These are phyloP conservation scores for Tenthredo amoena DNA, from an alignment of 2,888 invertebrate species.

Conservation along the genomic window DNA sequence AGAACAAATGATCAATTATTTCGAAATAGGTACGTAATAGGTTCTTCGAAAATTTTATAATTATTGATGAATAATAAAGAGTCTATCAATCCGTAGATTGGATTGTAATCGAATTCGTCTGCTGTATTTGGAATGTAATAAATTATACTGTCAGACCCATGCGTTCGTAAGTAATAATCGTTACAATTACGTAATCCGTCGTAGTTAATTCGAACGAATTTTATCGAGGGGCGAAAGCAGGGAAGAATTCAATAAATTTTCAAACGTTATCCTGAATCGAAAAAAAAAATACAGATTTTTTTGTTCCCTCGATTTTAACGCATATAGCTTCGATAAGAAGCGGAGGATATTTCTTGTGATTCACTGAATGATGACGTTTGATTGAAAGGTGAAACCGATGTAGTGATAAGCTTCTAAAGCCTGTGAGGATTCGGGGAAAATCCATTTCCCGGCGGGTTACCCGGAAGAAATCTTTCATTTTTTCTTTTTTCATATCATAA, in stretches of 20 bases:
- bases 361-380: background rate
- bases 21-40: background rate
- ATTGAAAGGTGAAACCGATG: constrained; percentile 13
- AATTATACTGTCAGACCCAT: background rate
- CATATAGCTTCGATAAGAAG: background rate
- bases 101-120: background rate
- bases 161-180: background rate
- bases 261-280: background rate
- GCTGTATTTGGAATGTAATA: background rate
- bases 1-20: background rate
- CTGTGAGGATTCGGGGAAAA: background rate
- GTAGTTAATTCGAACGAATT: background rate
- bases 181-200: background rate
- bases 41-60: background rate
- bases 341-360: background rate
- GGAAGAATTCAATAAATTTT: background rate
- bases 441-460: background rate
- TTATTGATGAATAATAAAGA: background rate
- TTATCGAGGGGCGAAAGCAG: background rate
- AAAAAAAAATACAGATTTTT: background rate
- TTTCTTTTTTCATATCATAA: background rate
- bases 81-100: background rate
- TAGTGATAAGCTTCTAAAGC: constrained; percentile 18
- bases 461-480: background rate
- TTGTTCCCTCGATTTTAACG: background rate